Evolutionary conservation across 1,140 invertebrate species (phyloP).

Genomic region (Zaprionus davidi): DNA sequence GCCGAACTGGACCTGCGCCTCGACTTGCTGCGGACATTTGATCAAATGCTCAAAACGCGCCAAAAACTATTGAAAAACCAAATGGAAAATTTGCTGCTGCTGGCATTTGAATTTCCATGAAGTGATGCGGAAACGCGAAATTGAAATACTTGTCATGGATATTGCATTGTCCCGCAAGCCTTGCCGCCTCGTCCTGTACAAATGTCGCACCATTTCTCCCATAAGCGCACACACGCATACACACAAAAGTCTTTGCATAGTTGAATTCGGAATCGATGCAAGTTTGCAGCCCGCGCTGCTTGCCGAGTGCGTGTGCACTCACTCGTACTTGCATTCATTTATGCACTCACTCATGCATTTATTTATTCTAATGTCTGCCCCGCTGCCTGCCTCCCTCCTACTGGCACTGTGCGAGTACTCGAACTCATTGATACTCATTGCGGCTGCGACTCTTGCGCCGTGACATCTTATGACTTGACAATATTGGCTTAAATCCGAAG

Average conservation of each 20-base stretch:
- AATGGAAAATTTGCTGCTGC: constrained; percentile 24
- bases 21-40: neutral
- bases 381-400: neutral
- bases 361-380: constrained; percentile 58
- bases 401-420: neutral
- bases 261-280: constrained; percentile 14
- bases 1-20: neutral
- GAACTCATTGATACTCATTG: constrained; percentile 4
- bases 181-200: constrained; percentile 9
- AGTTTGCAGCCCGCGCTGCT: constrained; percentile 14
- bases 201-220: constrained; percentile 4
- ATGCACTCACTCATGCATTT: constrained; percentile 61
- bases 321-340: constrained; percentile 62
- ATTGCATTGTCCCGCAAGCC: constrained; percentile 41
- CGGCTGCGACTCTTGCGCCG: constrained; percentile 10
- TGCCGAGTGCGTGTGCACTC: constrained; percentile 47
- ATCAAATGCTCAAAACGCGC: constrained; percentile 4
- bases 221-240: constrained; percentile 1
- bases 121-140: constrained; percentile 61
- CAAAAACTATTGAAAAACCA: constrained; percentile 42
- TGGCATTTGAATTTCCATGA: constrained; percentile 60
- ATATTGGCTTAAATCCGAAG: neutral
- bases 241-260: constrained; percentile 13
- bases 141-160: constrained; percentile 58
- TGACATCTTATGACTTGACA: constrained; percentile 4